Percentiles rank a stretch among this genome's conserved stretches.
These are phyloP conservation scores for Hemaris fuciformis DNA, from an alignment of 2,888 invertebrate genomes.

Conservation along the genomic window DNA sequence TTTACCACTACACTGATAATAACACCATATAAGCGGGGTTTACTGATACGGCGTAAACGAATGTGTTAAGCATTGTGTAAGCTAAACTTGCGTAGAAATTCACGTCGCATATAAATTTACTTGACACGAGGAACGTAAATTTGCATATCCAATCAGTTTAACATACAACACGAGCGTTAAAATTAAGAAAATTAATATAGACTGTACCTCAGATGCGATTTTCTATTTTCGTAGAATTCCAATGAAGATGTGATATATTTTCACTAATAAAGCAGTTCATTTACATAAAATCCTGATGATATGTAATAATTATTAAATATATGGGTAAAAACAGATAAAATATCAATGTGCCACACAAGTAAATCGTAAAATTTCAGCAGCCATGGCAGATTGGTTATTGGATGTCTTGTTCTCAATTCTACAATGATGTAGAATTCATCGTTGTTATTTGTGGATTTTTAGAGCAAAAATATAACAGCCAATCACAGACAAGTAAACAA, in stretches of 20 bases:
- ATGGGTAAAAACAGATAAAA: conserved; percentile 24
- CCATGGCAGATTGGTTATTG: conserved; percentile 40
- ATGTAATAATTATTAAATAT: not conserved
- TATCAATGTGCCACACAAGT: conserved; percentile 46
- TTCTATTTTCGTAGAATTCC: not conserved
- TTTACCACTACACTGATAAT: conserved; percentile 24
- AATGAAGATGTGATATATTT: not conserved
- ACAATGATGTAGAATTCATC: not conserved
- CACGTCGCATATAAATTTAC: not conserved
- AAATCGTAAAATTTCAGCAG: conserved; percentile 48
- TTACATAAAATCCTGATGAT: not conserved
- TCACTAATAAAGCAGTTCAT: not conserved
- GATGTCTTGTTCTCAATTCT: not conserved
- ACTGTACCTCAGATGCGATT: conserved; percentile 20
- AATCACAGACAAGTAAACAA: not conserved
- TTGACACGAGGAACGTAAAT: conserved; percentile 21
- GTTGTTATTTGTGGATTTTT: not conserved
- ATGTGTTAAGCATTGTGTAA: not conserved
- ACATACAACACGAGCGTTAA: conserved; percentile 39
- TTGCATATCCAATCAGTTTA: conserved; percentile 39
- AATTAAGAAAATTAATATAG: conserved; percentile 41
- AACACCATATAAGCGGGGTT: conserved; percentile 19
- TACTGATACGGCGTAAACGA: conserved; percentile 12
- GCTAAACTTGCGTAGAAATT: conserved; percentile 7
- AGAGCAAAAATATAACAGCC: not conserved